Evolutionary conservation across 23 tunicate species (phyloP).

Genomic region (Trididemnum nubilum): DNA sequence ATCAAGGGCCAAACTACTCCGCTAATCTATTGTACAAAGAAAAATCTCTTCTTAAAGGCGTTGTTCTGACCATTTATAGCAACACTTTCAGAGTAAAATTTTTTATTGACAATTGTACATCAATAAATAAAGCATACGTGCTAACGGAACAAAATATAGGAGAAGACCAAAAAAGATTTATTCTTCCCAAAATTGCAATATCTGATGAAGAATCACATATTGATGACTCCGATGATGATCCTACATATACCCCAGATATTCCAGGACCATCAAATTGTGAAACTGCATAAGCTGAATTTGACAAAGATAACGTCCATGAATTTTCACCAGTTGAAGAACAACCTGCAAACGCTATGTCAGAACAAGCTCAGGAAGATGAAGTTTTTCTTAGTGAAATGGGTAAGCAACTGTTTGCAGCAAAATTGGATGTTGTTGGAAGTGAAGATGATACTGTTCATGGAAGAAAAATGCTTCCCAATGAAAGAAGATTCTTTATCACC

Average conservation of each 20-base stretch:
- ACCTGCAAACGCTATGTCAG: background rate
- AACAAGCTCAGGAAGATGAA: background rate
- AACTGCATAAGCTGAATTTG: background rate
- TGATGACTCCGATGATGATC: slow-evolving; percentile 1
- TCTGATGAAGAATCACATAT: background rate
- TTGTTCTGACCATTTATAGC: slow-evolving; percentile 1
- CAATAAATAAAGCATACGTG: background rate
- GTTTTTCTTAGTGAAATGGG: background rate
- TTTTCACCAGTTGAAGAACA: background rate
- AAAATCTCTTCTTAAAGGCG: background rate
- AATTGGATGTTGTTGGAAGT: background rate
- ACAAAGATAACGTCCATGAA: background rate
- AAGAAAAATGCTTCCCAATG: background rate
- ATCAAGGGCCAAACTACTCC: background rate
- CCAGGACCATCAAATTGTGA: background rate
- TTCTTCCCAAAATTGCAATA: background rate
- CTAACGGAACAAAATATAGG: background rate
- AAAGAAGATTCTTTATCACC: background rate
- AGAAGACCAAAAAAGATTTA: background rate
- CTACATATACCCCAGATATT: background rate
- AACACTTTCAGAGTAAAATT: background rate
- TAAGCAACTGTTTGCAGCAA: slow-evolving; percentile 1
- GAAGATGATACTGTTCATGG: background rate
- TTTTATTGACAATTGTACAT: background rate
- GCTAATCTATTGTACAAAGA: background rate